Base-by-base conservation (phyloP, 2,888 invertebrate species). In the Cheilosia variabilis region DNA sequence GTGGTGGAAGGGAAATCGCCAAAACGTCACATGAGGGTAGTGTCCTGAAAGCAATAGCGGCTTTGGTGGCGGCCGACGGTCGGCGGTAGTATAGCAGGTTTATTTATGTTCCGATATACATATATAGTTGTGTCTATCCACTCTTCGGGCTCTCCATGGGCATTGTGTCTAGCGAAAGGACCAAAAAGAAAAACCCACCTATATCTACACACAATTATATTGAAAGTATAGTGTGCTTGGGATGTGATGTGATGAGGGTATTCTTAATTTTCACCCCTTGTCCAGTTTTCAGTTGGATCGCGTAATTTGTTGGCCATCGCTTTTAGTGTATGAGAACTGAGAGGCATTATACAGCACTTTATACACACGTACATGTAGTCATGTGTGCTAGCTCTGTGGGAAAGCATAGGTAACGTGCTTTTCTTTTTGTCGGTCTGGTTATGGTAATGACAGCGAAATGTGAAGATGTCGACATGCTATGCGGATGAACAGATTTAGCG, bases 181-280 rank as follows among this genome's bases (percentile, higher is more conserved):
- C 63, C 50, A 63, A 62, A 55, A 43, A 37, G 57, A 71, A 17
- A 15, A 24, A 34, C 52, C n/a, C 57, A 63, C 62, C 41, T 43
- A 34, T 27, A 27, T 27, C 27, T 41, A 62, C 45, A 45, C 27
- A 34, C 50, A n/a, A 17, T 27, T 19, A 22, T 55, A 34, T 58
- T 73, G 22, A 31, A 50, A 4, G 19, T 62, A 43, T 13, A 37
- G 13, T 37, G 60, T 68, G 50, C 22, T 27, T 58, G 69, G 83
- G 69, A 79, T 65, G 79, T 41, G 83, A 68, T 79, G 73, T 79
- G 80, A 80, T 84, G 80, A 84, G 84, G 84, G 80, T 84, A 71
- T 84, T 76, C 84, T 80, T 84, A 80, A 80, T 84, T 79, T 76
- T 84, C 75, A 75, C 71, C 80, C 83, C 68, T 57, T 84, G 79